Evolutionary conservation across 2,113 vertebrate species (phyloP).

Genomic region (Mixornis gularis): DNA sequence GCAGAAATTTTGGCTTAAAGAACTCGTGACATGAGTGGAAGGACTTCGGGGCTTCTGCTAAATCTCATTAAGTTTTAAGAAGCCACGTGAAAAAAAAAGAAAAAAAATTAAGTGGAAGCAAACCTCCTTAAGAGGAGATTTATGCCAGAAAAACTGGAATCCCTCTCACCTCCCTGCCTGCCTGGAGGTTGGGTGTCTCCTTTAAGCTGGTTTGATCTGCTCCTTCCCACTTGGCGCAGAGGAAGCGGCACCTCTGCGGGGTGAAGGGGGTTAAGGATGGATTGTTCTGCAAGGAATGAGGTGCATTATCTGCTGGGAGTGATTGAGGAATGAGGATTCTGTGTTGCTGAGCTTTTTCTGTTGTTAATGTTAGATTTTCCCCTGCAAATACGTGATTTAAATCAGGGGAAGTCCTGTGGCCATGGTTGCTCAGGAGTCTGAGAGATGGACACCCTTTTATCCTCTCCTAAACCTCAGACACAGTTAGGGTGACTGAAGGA

Average conservation of each 20-base stretch:
- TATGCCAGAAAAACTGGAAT: neutral
- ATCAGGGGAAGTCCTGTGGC: neutral
- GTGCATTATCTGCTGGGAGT: neutral
- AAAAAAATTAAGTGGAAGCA: neutral
- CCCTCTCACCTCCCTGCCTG: neutral
- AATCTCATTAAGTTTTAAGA: slow-evolving; percentile 9
- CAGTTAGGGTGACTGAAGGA: neutral
- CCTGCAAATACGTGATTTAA: neutral
- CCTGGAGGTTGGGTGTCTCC: neutral
- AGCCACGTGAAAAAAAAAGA: neutral
- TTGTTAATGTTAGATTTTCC: neutral
- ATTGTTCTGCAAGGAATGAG: neutral
- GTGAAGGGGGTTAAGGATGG: neutral
- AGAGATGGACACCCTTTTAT: neutral
- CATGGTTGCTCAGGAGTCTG: neutral
- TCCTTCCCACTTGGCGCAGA: accelerated
- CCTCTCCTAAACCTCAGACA: neutral
- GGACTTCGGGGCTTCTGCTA: neutral
- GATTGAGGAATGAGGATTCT: neutral
- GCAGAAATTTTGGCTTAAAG: neutral
- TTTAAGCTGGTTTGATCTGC: neutral
- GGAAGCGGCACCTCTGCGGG: neutral
- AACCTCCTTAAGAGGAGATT: slow-evolving; percentile 12
- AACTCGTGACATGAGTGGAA: neutral
- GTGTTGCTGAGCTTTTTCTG: neutral